Percentiles rank a stretch among this genome's conserved stretches.
These are phyloP conservation scores for Pammene aurita DNA, from an alignment of 2,888 invertebrate genomes.

Conservation along the genomic window DNA sequence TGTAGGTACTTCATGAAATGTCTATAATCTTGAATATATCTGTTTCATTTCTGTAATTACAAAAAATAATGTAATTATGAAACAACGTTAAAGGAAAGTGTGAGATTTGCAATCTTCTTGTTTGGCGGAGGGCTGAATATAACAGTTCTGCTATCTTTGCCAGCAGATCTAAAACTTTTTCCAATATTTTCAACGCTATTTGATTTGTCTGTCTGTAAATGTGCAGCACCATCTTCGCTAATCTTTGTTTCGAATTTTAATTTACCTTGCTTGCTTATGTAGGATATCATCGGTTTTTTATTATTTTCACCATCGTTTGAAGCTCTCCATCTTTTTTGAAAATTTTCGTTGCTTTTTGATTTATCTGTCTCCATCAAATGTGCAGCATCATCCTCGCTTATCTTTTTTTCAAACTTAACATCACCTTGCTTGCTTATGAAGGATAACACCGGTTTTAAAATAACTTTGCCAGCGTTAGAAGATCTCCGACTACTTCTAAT, in stretches of 20 bases:
- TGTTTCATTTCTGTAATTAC: no score
- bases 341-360: background rate
- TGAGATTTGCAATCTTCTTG: constrained; percentile 64
- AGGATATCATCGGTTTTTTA: constrained; percentile 51
- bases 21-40: no score
- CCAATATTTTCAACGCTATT: constrained; percentile 1
- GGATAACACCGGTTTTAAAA: constrained; percentile 49
- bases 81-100: constrained; percentile 64
- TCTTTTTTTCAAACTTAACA: constrained; percentile 57
- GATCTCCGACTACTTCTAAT: background rate
- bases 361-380: background rate
- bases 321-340: background rate
- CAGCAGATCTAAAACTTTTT: background rate
- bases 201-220: background rate
- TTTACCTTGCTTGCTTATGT: constrained; percentile 52
- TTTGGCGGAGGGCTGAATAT: constrained; percentile 60
- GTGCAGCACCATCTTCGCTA: constrained; percentile 55
- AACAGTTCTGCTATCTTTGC: constrained; percentile 58
- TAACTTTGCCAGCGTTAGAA: no score
- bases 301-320: no score
- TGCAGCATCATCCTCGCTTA: constrained; percentile 58
- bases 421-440: constrained; percentile 53
- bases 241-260: constrained; percentile 59
- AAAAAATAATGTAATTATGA: background rate
- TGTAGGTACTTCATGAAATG: no score